Conservation (phyloP, 2,888 invertebrate species). For the Chymomyza fuscimana region DNA sequence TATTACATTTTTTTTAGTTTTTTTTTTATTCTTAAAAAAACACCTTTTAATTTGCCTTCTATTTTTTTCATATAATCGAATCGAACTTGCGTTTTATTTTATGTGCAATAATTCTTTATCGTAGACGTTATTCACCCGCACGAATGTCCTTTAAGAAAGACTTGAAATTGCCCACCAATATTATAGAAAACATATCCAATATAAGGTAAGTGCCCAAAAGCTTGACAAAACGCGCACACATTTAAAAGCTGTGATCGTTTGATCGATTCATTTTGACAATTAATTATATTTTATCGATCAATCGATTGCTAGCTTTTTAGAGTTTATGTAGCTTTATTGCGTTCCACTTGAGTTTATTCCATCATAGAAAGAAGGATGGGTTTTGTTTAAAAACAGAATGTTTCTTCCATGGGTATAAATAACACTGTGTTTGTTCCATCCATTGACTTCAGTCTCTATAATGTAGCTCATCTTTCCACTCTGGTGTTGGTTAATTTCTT, state of each 20-base stretch:
- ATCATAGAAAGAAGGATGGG: too few relatives aligned
- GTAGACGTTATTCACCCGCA: constrained; percentile 92
- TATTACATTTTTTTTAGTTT: constrained; percentile 22
- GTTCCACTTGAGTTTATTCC: constrained; percentile 29
- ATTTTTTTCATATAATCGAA: constrained; percentile 49
- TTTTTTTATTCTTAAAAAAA: constrained; percentile 27
- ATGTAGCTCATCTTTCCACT: constrained; percentile 18
- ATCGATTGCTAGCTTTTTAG: not conserved
- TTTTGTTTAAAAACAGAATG: too few relatives aligned
- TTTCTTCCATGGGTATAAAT: too few relatives aligned
- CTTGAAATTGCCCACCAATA: constrained; percentile 88
- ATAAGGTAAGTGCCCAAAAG: constrained; percentile 84
- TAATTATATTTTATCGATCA: not conserved
- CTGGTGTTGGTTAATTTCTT: constrained; percentile 22
- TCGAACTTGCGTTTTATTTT: constrained; percentile 60
- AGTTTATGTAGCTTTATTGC: constrained; percentile 6
- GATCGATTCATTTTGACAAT: not conserved
- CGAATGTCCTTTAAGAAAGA: constrained; percentile 91
- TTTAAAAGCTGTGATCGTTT: not conserved
- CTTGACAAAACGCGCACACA: constrained; percentile 23
- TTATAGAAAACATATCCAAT: constrained; percentile 87
- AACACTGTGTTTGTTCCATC: too few relatives aligned
- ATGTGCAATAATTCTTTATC: constrained; percentile 67
- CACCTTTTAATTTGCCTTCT: constrained; percentile 41
- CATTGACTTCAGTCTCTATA: constrained; percentile 1